Evolutionary conservation across 1,140 invertebrate species (phyloP).

Genomic region (Delia radicum): DNA sequence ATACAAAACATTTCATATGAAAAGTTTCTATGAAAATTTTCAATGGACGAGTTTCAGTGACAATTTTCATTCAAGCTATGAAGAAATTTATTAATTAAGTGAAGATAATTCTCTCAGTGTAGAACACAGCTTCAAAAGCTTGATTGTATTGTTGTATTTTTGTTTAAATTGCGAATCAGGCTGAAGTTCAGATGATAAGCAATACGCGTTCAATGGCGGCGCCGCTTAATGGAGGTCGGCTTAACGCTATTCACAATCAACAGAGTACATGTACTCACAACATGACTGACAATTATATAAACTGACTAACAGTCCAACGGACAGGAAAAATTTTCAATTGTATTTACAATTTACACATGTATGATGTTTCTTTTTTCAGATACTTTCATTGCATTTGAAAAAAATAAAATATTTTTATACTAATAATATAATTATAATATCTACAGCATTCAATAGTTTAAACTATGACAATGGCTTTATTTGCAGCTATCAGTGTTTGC

Average conservation of each 20-base stretch:
- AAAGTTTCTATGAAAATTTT: too few relatives aligned
- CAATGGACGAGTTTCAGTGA: too few relatives aligned
- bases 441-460: not conserved
- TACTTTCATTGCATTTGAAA: not conserved
- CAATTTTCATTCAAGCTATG: too few relatives aligned
- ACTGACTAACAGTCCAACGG: not conserved
- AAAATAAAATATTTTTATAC: not conserved
- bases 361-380: not conserved
- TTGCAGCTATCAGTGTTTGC: not conserved
- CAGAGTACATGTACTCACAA: too few relatives aligned
- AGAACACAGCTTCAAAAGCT: not conserved
- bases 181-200: constrained; percentile 21
- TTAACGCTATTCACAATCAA: not conserved
- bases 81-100: too few relatives aligned
- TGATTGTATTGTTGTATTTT: not conserved
- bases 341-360: not conserved
- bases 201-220: not conserved
- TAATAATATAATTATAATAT: not conserved
- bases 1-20: too few relatives aligned
- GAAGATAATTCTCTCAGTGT: too few relatives aligned
- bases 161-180: not conserved
- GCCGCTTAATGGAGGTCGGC: constrained; percentile 8
- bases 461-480: not conserved
- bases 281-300: not conserved
- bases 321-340: not conserved